Base-by-base conservation (phyloP, 2,888 invertebrate species). In the Mylabris sibirica region DNA sequence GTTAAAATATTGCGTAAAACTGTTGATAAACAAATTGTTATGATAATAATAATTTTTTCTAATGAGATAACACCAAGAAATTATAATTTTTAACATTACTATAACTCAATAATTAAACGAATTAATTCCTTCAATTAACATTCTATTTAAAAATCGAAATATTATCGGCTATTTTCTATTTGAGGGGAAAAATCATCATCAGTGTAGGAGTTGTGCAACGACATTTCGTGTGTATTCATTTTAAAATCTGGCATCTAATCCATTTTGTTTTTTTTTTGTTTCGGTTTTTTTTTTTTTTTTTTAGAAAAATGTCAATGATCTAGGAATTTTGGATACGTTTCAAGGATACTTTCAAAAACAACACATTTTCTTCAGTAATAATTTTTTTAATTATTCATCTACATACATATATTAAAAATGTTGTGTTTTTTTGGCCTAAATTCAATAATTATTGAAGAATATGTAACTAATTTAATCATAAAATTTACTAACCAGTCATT, bases 241-340 rank as follows among this genome's bases (percentile, higher is more conserved):
- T 44, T 17, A 44, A 44, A 44, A 44, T n/a, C 44, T 44, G 44
- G 44, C 44, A 44, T 17, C 44, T 44, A 17, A 44, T 44, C 38
- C 38, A 64, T 44, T 35, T 26, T 53, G 26, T 30, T 41, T 41
- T 41, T 41, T 41, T 41, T 41, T 26, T 30, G 4, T 30, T 30
- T 5, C 4, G 8, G 8, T 30, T 30, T 41, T n/a, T 14, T 14
- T 41, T 41, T 41, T 14, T 41, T 41, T 14, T n/a, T 41, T n/a
- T 14, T 14, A 41, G 17, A 44, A 24, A 26, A 67, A 63, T 64
- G 67, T 67, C 67, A 60, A 60, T 67, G 67, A 41, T 67, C 67
- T 64, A 63, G 53, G 67, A 49, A 49, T 67, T 67, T 67, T 63
- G 67, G 64, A 59, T 60, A 38, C 22, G 60, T 26, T 67, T 64